These are phyloP conservation scores for Falco rusticolus DNA, from an alignment of 2,797 vertebrate genomes.

Conservation along the genomic window DNA sequence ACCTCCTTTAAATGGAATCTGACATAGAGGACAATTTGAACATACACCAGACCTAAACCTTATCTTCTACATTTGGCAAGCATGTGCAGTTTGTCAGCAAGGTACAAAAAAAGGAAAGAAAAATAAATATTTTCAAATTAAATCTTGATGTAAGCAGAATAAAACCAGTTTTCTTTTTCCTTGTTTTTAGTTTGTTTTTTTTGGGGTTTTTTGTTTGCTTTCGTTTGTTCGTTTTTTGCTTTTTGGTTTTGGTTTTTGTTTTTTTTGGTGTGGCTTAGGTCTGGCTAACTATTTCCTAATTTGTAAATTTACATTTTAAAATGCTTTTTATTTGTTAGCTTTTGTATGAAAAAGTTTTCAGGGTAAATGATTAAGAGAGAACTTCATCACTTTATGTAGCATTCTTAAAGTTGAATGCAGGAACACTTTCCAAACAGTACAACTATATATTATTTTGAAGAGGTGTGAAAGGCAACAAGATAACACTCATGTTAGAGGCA, in stretches of 20 bases:
- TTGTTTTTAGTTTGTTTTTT: too few species aligned
- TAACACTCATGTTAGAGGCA: not conserved
- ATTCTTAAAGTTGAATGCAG: not conserved
- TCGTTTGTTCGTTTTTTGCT: not conserved
- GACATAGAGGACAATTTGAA: not conserved
- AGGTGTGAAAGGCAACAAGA: not conserved
- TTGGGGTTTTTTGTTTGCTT: too few species aligned
- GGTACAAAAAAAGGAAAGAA: not conserved
- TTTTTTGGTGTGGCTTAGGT: not conserved
- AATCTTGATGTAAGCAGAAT: not conserved
- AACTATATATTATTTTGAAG: rapidly evolving
- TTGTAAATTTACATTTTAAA: not conserved
- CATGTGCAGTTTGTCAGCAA: not conserved
- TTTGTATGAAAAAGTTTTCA: not conserved
- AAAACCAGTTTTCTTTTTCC: not conserved
- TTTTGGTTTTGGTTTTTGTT: too few species aligned
- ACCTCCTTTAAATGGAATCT: not conserved
- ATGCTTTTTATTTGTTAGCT: not conserved
- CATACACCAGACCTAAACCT: not conserved
- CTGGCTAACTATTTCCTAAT: not conserved
- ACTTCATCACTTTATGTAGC: not conserved
- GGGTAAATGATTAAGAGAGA: not conserved
- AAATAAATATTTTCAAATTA: not conserved
- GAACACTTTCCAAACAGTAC: not conserved
- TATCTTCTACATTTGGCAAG: not conserved